Evolutionary conservation across 1,140 invertebrate species (phyloP), one percentile per base, ranked within the genome.

Genomic region (Nasonia vitripennis): DNA sequence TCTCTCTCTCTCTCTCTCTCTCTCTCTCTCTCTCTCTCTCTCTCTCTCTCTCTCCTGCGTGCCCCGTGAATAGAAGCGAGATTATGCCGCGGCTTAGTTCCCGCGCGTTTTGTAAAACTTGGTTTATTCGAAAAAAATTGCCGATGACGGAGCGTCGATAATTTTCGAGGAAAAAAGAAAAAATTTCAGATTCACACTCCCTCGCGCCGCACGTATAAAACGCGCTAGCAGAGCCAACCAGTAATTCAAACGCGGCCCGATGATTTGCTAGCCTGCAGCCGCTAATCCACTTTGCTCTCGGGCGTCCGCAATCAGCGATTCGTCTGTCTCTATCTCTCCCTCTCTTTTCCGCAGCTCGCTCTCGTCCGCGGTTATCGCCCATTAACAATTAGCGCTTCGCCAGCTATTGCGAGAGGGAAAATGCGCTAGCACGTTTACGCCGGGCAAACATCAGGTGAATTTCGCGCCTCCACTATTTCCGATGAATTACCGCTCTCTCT

Each of bases 371-470:
- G 73, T 78, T 48, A 75, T 27, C n/a, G 27, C 20, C 45, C 51
- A 79, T 67, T 79, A 79, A 67, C 51, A 79, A 79, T 79, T 79
- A 79, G 23, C 6, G 31, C 73, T 41, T 41, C 17, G 27, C 6
- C 27, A 4, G 31, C 41, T 45, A 45, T 31, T 2, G 23, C 2
- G 68, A 34, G 68, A 31, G 31, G 9, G 68, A 75, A 45, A 75
- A 45, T 34, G 73, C 27, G 71, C 51, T 55, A 55, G 14, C n/a
- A 10, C n/a, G 37, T 51, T 41, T 45, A 34, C 73, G 31, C 37
- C 37, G 12, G 73, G 23, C 4, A 71, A 75, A 75, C 31, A 45
- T 9, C 41, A 45, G 73, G 45, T 45, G 41, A 78, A 78, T 34
- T 23, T 51, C 75, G 20, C 23, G 68, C 27, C 9, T 11, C 68